Percentiles rank a stretch among this genome's conserved stretches.
These are phyloP conservation scores for Cyanistes caeruleus DNA, from an alignment of 2,113 vertebrate genomes.

Conservation along the genomic window DNA sequence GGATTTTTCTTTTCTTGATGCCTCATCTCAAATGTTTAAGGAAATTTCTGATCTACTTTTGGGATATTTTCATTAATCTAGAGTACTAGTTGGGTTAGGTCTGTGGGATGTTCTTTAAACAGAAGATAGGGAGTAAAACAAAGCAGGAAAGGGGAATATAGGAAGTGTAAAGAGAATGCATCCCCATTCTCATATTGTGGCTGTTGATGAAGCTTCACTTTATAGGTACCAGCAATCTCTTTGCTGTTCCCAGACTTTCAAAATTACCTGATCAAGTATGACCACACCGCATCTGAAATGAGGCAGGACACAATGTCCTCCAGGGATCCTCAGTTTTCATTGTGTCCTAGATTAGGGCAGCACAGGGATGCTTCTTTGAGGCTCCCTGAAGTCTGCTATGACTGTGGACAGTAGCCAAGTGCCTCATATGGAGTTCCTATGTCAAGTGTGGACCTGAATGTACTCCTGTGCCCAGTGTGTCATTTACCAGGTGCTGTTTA, in stretches of 20 bases:
- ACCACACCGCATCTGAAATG: background rate
- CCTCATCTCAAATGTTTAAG: background rate
- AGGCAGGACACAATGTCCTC: background rate
- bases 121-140: background rate
- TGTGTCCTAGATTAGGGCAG: background rate
- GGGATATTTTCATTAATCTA: background rate
- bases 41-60: background rate
- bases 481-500: background rate
- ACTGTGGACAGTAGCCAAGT: background rate
- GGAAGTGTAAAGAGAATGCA: background rate
- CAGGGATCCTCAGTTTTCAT: background rate
- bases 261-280: background rate
- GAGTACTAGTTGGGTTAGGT: background rate
- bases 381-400: background rate
- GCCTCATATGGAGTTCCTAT: background rate
- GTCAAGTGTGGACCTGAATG: background rate
- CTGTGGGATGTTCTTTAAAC: background rate
- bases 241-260: background rate
- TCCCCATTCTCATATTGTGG: background rate
- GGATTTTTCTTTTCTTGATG: background rate
- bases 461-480: background rate
- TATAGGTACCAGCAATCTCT: background rate
- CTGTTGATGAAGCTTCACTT: background rate
- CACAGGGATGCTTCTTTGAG: background rate
- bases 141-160: background rate